phyloP scores from a whole-genome alignment of 2,113 vertebrate species.

The Dasypus novemcinctus region DNA sequence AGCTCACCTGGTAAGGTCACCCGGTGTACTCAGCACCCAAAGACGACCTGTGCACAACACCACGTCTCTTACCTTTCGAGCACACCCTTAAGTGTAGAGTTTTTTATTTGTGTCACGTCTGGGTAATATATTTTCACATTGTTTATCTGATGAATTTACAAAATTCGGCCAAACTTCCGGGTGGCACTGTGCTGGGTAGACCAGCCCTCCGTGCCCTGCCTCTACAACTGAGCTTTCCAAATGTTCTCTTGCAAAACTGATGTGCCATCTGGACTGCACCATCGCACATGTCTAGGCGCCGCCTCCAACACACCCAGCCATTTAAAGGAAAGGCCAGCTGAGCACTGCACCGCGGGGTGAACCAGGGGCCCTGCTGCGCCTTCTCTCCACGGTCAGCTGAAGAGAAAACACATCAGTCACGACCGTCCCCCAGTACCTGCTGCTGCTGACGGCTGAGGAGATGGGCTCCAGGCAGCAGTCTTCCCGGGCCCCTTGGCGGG shows the following conservation, averaged over 20 bases:
- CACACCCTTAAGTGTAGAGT: not conserved
- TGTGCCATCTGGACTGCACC: not conserved
- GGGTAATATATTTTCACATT: not conserved
- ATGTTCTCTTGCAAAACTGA: not conserved
- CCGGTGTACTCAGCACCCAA: not conserved
- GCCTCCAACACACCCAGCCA: too few species aligned
- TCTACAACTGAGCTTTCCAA: not conserved
- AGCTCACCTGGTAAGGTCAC: not conserved
- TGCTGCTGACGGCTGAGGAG: not conserved
- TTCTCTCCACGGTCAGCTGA: not conserved
- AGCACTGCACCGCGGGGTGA: not conserved
- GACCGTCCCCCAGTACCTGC: not conserved
- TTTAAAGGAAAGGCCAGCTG: too few species aligned
- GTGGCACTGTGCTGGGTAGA: not conserved
- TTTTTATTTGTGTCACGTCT: constrained; percentile 16
- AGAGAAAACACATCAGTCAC: constrained; percentile 42
- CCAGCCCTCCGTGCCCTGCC: too few species aligned
- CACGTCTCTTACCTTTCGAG: not conserved
- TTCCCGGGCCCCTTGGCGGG: constrained; percentile 36
- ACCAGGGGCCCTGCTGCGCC: not conserved
- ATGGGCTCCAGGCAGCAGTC: not conserved
- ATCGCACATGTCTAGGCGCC: too few species aligned
- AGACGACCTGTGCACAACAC: constrained; percentile 2
- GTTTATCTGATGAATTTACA: not conserved
- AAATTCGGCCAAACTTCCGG: not conserved